Evolutionary conservation across 1,140 invertebrate genomes (phyloP).

Genomic region (Latrodectus geometricus): DNA sequence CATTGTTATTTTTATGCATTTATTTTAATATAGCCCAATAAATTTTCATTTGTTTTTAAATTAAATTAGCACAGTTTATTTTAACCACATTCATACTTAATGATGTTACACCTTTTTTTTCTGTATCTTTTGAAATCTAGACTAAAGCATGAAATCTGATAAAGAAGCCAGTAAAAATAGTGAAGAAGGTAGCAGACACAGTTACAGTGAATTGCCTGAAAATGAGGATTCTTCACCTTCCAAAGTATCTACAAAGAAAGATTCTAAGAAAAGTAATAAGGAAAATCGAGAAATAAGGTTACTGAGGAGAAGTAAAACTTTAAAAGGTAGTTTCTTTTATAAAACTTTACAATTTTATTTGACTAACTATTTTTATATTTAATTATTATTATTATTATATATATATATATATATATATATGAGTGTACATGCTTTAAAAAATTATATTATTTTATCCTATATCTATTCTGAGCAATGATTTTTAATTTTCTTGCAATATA

Average conservation of each 20-base stretch:
- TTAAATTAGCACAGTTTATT: too few species aligned
- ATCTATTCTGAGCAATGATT: not conserved
- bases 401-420: not conserved
- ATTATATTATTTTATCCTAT: not conserved
- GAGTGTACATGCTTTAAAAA: not conserved
- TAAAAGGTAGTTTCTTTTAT: slow-evolving; percentile 25
- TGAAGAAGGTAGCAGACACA: not conserved
- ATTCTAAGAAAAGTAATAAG: slow-evolving; percentile 35
- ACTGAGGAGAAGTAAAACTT: slow-evolving; percentile 25
- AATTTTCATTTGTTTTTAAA: too few species aligned
- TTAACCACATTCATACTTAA: too few species aligned
- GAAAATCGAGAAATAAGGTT: slow-evolving; percentile 33
- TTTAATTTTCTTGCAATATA: not conserved
- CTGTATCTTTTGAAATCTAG: too few species aligned
- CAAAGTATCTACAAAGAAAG: slow-evolving; percentile 27
- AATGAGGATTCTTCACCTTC: slow-evolving; percentile 29
- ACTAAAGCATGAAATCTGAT: slow-evolving; percentile 23
- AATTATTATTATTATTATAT: too few species aligned
- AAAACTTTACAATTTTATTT: not conserved
- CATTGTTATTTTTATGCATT: too few species aligned
- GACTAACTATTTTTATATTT: not conserved
- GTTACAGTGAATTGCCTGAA: slow-evolving; percentile 46
- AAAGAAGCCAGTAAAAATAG: slow-evolving; percentile 26
- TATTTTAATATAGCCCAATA: too few species aligned
- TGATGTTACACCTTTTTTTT: too few species aligned